Evolutionary conservation across 2,797 vertebrate genomes (phyloP).

Genomic region (Eospalax fontanierii): DNA sequence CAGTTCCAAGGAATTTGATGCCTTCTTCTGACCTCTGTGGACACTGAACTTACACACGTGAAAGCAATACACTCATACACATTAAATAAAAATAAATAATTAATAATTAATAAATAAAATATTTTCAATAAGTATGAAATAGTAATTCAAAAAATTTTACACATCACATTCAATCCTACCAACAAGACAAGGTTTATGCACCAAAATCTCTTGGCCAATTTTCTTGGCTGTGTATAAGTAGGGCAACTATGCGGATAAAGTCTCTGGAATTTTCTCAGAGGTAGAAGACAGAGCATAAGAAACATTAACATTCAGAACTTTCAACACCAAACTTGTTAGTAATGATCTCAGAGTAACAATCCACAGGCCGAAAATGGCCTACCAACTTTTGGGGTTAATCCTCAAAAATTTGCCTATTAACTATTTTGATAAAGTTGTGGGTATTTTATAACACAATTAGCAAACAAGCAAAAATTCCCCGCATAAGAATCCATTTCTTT

Average conservation of each 20-base stretch:
- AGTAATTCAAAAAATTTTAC: background rate
- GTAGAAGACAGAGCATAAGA: background rate
- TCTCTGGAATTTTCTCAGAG: background rate
- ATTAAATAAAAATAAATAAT: no score
- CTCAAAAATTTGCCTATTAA: background rate
- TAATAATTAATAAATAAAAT: background rate
- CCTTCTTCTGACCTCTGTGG: no score
- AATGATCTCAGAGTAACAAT: background rate
- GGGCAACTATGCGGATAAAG: background rate
- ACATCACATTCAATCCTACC: background rate
- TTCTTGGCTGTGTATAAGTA: background rate
- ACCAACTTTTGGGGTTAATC: background rate
- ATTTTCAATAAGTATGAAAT: background rate
- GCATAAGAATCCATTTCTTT: background rate
- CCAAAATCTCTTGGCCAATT: background rate
- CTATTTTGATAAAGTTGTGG: slow-evolving; percentile 26
- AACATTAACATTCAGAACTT: background rate
- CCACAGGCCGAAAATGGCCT: background rate
- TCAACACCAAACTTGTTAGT: background rate
- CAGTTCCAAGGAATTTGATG: no score
- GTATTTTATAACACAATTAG: background rate
- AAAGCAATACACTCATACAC: no score
- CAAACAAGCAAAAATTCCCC: background rate
- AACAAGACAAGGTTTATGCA: background rate
- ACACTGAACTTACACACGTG: no score